A percentile compares a stretch with the other conserved stretches of the same genome.
Conservation (phyloP, 2,888 invertebrate species). For the Gibbula magus region DNA sequence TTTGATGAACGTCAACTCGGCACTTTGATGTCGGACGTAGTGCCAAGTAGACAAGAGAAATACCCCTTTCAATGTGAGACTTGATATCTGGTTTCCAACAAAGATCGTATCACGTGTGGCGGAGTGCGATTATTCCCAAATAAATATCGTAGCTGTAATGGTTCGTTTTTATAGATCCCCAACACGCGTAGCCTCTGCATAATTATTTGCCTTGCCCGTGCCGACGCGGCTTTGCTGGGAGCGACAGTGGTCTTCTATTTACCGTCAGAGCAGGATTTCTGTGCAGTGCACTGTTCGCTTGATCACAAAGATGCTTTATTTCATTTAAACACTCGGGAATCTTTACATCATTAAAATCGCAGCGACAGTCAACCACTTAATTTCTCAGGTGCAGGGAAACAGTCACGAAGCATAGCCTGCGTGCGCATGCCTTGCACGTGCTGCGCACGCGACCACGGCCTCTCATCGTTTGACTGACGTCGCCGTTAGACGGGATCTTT, state of each 20-base stretch:
- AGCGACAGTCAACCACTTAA: slow-evolving; percentile 29
- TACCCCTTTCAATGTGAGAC: too few species aligned
- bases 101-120: slow-evolving; percentile 21
- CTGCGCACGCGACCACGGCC: neutral
- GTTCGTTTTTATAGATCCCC: slow-evolving; percentile 8
- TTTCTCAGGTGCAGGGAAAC: slow-evolving; percentile 31
- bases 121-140: slow-evolving; percentile 24
- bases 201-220: slow-evolving; percentile 37
- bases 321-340: slow-evolving; percentile 25
- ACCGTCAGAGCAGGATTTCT: slow-evolving; percentile 21
- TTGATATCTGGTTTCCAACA: slow-evolving; percentile 4
- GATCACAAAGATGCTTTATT: slow-evolving; percentile 15
- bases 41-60: too few species aligned
- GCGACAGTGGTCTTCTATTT: slow-evolving; percentile 36
- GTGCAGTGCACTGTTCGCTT: neutral
- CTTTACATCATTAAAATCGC: slow-evolving; percentile 33
- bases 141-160: slow-evolving; percentile 23
- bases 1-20: too few species aligned
- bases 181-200: slow-evolving; percentile 32
- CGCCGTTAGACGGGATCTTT: neutral
- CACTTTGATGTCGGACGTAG: too few species aligned
- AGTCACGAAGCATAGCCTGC: slow-evolving; percentile 24
- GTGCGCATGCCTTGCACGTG: slow-evolving; percentile 20
- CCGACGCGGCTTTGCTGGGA: slow-evolving; percentile 26
- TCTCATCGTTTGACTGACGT: slow-evolving; percentile 1